phyloP scores from a whole-genome alignment of 2,888 invertebrate genomes.

The Pterostichus madidus region DNA sequence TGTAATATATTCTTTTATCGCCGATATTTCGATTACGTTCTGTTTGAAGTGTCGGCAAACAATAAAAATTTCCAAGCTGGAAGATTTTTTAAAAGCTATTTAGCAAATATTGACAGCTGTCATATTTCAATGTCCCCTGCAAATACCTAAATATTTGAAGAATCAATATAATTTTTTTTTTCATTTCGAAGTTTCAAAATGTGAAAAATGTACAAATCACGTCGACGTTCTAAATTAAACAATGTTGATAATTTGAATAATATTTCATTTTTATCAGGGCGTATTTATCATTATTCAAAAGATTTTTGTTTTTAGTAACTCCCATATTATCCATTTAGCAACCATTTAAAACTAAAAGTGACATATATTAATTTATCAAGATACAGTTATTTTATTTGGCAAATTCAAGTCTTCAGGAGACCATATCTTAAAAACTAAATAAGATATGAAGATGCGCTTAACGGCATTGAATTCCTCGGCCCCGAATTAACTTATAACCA shows the following conservation, averaged over 20 bases:
- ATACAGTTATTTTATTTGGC: no score
- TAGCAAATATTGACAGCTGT: conserved; percentile 50
- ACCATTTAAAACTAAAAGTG: no score
- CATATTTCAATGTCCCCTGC: conserved; percentile 43
- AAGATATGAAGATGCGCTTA: no score
- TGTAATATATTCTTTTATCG: conserved; percentile 34
- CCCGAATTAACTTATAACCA: no score
- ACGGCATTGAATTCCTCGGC: no score
- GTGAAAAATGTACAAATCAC: conserved; percentile 35
- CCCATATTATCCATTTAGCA: not conserved
- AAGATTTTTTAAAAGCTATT: conserved; percentile 40
- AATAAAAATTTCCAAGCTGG: conserved; percentile 17
- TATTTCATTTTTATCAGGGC: conserved; percentile 12
- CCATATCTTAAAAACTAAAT: no score
- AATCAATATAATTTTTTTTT: conserved; percentile 34
- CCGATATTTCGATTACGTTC: conserved; percentile 33
- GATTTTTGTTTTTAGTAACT: no score
- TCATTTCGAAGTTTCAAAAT: conserved; percentile 46
- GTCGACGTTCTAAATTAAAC: conserved; percentile 12
- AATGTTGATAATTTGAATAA: conserved; percentile 13
- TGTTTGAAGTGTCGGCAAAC: conserved; percentile 33
- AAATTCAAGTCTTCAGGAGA: no score
- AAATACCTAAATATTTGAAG: conserved; percentile 50
- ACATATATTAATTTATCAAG: no score
- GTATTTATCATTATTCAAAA: not conserved